Evolutionary conservation across 2,888 invertebrate species (phyloP).

Genomic region (Sarcophaga carnaria): DNA sequence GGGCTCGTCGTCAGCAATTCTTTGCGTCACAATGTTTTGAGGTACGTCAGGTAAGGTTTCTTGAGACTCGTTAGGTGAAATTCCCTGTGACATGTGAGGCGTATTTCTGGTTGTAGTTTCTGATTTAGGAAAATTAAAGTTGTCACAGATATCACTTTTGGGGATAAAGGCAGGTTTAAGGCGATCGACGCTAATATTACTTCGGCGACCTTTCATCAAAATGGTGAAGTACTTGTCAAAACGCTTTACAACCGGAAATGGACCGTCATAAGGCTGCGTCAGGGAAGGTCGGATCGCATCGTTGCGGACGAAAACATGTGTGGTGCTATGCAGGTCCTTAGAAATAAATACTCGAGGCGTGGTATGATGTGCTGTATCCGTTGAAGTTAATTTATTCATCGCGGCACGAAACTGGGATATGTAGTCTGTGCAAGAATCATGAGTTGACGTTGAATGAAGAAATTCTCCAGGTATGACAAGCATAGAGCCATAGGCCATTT

Average conservation of each 20-base stretch:
- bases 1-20: no score
- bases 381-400: slow-evolving; percentile 26
- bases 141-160: background rate
- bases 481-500: background rate
- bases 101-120: no score
- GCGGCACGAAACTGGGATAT: slow-evolving; percentile 8
- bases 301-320: slow-evolving; percentile 6
- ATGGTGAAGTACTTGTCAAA: background rate
- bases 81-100: no score
- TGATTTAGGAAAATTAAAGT: no score
- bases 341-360: slow-evolving; percentile 14
- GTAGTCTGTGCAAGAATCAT: background rate
- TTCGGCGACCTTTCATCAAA: background rate
- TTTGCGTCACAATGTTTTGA: no score
- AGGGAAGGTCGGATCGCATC: slow-evolving; percentile 14
- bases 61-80: no score
- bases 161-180: slow-evolving; percentile 12
- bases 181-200: slow-evolving; percentile 20
- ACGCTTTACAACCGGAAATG: background rate
- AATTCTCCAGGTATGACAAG: slow-evolving; percentile 19
- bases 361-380: slow-evolving; percentile 29
- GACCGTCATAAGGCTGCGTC: background rate
- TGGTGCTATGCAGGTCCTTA: background rate
- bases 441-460: background rate
- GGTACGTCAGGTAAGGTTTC: no score